Evolutionary conservation across 2,888 invertebrate genomes (phyloP).

Genomic region (Amphipoea lucens): DNA sequence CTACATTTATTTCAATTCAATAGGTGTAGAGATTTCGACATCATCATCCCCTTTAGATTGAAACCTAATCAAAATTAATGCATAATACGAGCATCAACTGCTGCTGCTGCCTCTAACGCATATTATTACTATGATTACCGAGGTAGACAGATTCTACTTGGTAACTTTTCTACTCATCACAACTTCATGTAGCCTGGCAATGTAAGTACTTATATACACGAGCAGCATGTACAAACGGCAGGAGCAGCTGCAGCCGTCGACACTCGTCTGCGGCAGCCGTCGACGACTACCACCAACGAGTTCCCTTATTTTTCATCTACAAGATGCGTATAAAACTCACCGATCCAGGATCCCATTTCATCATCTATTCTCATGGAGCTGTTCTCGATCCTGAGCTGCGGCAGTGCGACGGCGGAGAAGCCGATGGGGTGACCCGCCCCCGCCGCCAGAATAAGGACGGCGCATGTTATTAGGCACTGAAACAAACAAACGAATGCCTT

Average conservation of each 20-base stretch:
- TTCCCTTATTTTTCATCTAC: background rate
- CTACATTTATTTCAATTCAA: background rate
- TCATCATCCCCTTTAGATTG: background rate
- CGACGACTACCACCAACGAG: too few relatives aligned
- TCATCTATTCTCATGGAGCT: slow-evolving; percentile 91
- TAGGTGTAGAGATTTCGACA: background rate
- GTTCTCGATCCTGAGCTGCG: slow-evolving; percentile 92
- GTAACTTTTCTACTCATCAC: background rate
- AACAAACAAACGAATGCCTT: slow-evolving; percentile 75
- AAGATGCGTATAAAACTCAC: slow-evolving; percentile 79
- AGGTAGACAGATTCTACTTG: background rate
- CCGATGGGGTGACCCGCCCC: slow-evolving; percentile 95
- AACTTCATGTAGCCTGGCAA: background rate
- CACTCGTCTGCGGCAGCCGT: too few relatives aligned
- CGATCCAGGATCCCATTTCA: slow-evolving; percentile 95
- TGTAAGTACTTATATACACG: background rate
- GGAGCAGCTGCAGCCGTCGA: background rate
- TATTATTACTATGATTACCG: background rate
- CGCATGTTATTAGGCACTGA: slow-evolving; percentile 93
- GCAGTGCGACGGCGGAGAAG: slow-evolving; percentile 94
- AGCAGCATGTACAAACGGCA: background rate
- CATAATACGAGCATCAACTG: background rate
- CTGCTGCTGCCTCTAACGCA: background rate
- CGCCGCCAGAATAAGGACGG: slow-evolving; percentile 93
- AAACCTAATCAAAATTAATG: background rate